Evolutionary conservation across 2,797 vertebrate species (phyloP), one percentile per base, ranked within the genome.

Genomic region (Octomys mimax): DNA sequence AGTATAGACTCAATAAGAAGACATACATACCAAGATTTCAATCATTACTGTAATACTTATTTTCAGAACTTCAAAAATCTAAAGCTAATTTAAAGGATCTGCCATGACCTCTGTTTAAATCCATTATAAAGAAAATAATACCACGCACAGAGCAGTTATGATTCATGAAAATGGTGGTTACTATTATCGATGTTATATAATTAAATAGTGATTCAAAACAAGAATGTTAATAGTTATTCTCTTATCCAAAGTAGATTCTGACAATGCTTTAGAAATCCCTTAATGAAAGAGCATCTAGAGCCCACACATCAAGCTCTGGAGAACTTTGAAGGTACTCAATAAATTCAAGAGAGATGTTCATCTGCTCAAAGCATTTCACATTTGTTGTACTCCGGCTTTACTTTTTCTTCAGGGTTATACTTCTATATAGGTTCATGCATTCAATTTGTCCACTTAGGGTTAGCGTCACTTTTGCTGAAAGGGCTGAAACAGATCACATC

Each of bases 351-450:
- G 46, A 31, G 5, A 14, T 92, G 1, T 70, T 75, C 49, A 57
- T 42, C 7, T 88, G 28, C 26, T 89, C 39, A 94, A 71, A 77
- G n/a, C 12, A 81, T 91, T 87, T 52, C 77, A n/a, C 75, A 79
- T 81, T 73, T 87, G 13, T 71, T 54, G 11, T 87, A 79, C 31
- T 62, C 54, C 21, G 42, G 46, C 21, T 95, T 93, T 7, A 64
- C 33, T 78, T 87, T 96, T 82, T 89, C 39, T 79, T 90, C 33
- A 62, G 24, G 8, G 28, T 85, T 96, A 78, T 92, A 68, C 1
- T 89, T 57, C 66, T 13, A 61, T 64, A 71, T 57, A 52, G 3
- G 59, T 94, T 79, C 39, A 71, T 87, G 7, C 5, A 84, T 66
- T 78, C 26, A n/a, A 39, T 90, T 89, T 95, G 4, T 2, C 33